These are phyloP conservation scores for Eptatretus burgeri DNA, from an alignment of 2,113 vertebrate genomes.

Conservation along the genomic window DNA sequence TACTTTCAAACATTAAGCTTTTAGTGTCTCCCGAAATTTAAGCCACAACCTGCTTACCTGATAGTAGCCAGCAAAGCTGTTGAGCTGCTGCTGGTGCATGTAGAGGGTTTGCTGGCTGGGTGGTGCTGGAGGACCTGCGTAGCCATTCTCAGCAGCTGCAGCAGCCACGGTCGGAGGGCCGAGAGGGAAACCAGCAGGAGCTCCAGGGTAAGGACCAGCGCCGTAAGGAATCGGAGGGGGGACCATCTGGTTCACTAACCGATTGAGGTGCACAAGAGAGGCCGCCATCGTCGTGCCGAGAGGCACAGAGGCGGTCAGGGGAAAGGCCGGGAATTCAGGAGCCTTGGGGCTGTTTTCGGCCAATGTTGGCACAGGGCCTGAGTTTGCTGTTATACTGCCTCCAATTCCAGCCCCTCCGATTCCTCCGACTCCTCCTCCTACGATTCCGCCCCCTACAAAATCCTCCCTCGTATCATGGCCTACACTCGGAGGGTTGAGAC, in stretches of 20 bases:
- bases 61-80: neutral
- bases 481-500: neutral
- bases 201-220: neutral
- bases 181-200: too few species aligned
- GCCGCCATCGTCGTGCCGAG: conserved; percentile 6
- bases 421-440: neutral
- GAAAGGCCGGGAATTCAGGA: conserved; percentile 1
- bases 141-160: too few species aligned
- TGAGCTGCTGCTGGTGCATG: conserved; percentile 5
- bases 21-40: too few species aligned
- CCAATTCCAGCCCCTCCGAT: neutral
- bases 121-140: too few species aligned
- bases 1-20: too few species aligned
- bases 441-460: neutral
- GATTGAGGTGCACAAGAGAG: conserved; percentile 2
- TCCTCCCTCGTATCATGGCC: neutral
- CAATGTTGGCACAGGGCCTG: too few species aligned
- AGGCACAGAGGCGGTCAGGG: neutral
- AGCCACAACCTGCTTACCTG: neutral
- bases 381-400: too few species aligned
- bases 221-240: conserved; percentile 1
- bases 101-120: conserved; percentile 4
- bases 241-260: conserved; percentile 3
- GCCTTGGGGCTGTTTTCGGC: neutral
- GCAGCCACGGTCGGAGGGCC: too few species aligned